Evolutionary conservation across 2,797 vertebrate species (phyloP).

Genomic region (Agapornis canus): DNA sequence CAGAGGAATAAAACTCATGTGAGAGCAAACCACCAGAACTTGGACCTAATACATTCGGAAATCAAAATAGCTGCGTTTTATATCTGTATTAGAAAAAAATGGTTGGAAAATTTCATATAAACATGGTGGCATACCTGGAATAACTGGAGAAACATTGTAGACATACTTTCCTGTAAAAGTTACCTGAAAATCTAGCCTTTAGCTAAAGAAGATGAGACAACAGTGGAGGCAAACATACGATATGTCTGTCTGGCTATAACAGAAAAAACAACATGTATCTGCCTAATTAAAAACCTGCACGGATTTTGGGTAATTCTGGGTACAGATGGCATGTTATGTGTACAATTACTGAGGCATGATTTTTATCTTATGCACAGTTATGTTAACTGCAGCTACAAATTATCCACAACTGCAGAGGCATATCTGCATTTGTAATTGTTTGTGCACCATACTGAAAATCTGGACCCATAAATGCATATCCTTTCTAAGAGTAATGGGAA

Average conservation of each 20-base stretch:
- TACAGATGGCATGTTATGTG: not conserved
- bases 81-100: not conserved
- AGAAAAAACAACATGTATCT: not conserved
- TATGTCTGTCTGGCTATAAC: not conserved
- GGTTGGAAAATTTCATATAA: not conserved
- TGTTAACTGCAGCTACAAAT: not conserved
- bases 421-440: not conserved
- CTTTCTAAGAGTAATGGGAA: not conserved
- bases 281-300: not conserved
- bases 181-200: not conserved
- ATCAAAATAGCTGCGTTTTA: not conserved
- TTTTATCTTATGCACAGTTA: not conserved
- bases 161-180: not conserved
- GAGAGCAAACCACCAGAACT: not conserved
- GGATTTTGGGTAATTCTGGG: not conserved
- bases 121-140: not conserved
- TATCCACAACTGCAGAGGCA: not conserved
- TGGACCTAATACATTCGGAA: not conserved
- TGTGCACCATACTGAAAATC: not conserved
- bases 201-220: not conserved
- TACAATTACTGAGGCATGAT: not conserved
- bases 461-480: not conserved
- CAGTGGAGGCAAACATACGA: not conserved
- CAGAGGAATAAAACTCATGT: not conserved
- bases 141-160: not conserved